A percentile compares a stretch with the other conserved stretches of the same genome.
These are phyloP conservation scores for Chionoecetes opilio DNA, from an alignment of 1,140 invertebrate genomes.

Conservation along the genomic window DNA sequence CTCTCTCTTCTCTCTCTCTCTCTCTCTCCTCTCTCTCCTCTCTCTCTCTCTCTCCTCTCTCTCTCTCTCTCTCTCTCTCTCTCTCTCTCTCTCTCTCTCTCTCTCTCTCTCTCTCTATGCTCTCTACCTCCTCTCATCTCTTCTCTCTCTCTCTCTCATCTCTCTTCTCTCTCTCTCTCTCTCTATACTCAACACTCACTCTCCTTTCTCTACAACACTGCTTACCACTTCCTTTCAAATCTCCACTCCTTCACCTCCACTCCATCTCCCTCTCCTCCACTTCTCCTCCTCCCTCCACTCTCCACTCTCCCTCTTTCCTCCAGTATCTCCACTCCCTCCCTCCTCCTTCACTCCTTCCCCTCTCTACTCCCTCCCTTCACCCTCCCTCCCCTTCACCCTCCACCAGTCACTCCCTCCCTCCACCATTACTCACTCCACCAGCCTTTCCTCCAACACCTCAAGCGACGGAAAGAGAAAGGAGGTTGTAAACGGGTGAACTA, in stretches of 20 bases:
- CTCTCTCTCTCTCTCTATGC: neutral
- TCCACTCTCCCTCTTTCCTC: too few relatives aligned
- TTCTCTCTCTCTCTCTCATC: neutral
- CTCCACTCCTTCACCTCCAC: too few relatives aligned
- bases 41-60: neutral
- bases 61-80: neutral
- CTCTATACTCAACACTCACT: neutral
- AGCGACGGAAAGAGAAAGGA: slow-evolving; percentile 4
- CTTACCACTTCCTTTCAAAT: too few relatives aligned
- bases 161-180: neutral
- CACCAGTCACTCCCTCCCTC: neutral
- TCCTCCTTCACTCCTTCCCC: neutral
- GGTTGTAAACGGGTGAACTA: too few relatives aligned
- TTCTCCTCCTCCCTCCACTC: too few relatives aligned
- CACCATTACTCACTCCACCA: slow-evolving; percentile 36
- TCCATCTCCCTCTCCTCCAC: too few relatives aligned
- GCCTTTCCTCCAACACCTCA: neutral
- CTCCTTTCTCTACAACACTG: too few relatives aligned
- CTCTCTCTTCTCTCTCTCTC: neutral
- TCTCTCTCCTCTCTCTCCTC: neutral
- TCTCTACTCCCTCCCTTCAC: too few relatives aligned
- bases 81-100: neutral
- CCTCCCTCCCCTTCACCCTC: too few relatives aligned
- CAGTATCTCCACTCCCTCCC: neutral
- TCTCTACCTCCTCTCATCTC: neutral